phyloP scores from a whole-genome alignment of 1,140 invertebrate genomes.

The Meteorus sp. region DNA sequence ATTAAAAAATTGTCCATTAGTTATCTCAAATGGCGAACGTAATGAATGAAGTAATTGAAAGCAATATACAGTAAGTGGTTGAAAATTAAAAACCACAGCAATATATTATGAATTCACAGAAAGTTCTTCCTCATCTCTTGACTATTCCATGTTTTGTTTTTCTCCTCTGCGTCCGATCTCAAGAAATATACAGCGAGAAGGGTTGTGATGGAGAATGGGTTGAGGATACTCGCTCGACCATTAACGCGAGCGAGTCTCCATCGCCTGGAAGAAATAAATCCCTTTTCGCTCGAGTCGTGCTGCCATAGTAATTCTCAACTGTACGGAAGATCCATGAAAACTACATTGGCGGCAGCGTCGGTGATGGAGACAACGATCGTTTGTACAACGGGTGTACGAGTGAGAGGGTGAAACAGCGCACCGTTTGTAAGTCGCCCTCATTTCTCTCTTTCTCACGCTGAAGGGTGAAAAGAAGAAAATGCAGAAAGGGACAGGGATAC shows the following conservation, averaged over 20 bases:
- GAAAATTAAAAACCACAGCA: constrained; percentile 2
- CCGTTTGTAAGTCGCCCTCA: constrained; percentile 28
- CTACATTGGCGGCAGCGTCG: no score
- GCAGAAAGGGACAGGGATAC: not conserved
- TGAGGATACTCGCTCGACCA: constrained; percentile 6
- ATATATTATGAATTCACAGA: no score
- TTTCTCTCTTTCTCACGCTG: constrained; percentile 26
- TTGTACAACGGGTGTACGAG: no score
- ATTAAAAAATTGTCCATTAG: no score
- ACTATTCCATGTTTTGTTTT: not conserved
- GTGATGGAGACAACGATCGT: no score
- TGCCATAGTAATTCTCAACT: constrained; percentile 11
- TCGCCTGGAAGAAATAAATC: constrained; percentile 28
- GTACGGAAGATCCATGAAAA: constrained; percentile 13
- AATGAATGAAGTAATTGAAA: no score
- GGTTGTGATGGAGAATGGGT: not conserved
- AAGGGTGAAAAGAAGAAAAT: constrained; percentile 16
- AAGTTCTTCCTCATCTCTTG: no score
- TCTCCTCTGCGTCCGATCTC: not conserved
- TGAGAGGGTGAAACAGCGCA: no score
- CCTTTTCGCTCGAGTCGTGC: constrained; percentile 22
- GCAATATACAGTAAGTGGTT: no score
- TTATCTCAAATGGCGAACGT: no score
- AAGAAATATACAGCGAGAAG: not conserved
- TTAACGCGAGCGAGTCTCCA: constrained; percentile 15